phyloP scores from a whole-genome alignment of 1,140 invertebrate species.

The Melipona quadrifasciata region DNA sequence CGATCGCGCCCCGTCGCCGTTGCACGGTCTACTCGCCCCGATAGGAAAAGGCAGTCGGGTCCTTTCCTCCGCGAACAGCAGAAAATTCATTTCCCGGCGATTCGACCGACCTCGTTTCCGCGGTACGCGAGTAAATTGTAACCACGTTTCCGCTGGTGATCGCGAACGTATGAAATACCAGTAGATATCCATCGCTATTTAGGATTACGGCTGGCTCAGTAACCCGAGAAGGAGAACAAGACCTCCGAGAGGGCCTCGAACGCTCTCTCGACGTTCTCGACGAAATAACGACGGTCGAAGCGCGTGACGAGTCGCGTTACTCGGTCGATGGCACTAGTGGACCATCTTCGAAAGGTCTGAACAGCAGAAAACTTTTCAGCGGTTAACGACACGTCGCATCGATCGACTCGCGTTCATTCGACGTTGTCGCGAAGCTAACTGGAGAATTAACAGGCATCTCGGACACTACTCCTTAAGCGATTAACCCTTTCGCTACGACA shows the following conservation, averaged over 20 bases:
- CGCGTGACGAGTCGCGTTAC: not conserved
- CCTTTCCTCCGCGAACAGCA: not conserved
- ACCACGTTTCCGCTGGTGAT: conserved; percentile 1
- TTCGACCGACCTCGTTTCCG: conserved; percentile 13
- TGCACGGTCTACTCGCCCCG: not conserved
- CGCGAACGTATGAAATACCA: not conserved
- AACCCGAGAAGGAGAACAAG: not conserved
- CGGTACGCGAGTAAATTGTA: conserved; percentile 22
- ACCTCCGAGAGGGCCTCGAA: not conserved
- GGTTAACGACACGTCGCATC: conserved; percentile 15
- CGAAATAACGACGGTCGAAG: not conserved
- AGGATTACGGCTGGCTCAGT: not conserved
- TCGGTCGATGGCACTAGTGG: not conserved
- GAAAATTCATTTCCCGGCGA: conserved; percentile 42
- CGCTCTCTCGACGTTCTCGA: not conserved
- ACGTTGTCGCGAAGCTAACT: not conserved
- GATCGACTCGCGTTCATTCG: conserved; percentile 2
- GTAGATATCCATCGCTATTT: too few species aligned
- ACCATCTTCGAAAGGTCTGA: not conserved
- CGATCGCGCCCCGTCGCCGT: conserved; percentile 4
- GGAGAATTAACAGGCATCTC: not conserved
- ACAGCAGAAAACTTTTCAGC: not conserved
- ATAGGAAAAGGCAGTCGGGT: not conserved
- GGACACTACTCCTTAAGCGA: not conserved
- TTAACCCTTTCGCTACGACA: too few species aligned